Percentiles rank a stretch among this genome's conserved stretches.
Conservation (phyloP, 2,888 invertebrate species). For the Napeogenes sylphis region DNA sequence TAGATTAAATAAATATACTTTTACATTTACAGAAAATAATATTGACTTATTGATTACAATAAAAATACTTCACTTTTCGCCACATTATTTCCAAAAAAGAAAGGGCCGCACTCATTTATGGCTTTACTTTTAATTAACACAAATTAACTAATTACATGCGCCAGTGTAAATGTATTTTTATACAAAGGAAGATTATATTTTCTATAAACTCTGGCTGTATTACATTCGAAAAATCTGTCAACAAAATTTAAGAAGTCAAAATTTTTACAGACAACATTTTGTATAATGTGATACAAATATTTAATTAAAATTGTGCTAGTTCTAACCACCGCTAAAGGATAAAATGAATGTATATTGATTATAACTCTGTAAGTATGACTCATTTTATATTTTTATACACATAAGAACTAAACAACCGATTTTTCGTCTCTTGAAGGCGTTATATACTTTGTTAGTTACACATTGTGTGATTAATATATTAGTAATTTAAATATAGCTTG, state of each 20-base stretch:
- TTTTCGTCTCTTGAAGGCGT: too few relatives aligned
- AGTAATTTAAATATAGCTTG: too few relatives aligned
- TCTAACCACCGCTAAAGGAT: not conserved
- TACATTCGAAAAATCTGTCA: not conserved
- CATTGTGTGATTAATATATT: too few relatives aligned
- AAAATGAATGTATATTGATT: not conserved
- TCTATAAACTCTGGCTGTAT: conserved; percentile 3
- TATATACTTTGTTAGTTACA: too few relatives aligned
- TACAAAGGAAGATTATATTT: not conserved
- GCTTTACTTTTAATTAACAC: not conserved
- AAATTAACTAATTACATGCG: not conserved
- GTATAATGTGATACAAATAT: not conserved
- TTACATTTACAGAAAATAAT: not conserved
- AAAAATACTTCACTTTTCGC: too few relatives aligned
- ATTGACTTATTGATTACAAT: not conserved
- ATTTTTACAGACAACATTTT: not conserved
- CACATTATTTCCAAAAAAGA: too few relatives aligned
- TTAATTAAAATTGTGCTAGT: conserved; percentile 4
- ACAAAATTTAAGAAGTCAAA: not conserved
- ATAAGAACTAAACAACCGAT: not conserved
- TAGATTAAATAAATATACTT: too few relatives aligned
- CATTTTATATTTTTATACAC: not conserved
- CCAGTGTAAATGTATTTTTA: not conserved
- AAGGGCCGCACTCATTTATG: not conserved
- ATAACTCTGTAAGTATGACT: not conserved